Base-by-base conservation (phyloP, 2,113 vertebrate species). In the Lamprologus lemairii region DNA sequence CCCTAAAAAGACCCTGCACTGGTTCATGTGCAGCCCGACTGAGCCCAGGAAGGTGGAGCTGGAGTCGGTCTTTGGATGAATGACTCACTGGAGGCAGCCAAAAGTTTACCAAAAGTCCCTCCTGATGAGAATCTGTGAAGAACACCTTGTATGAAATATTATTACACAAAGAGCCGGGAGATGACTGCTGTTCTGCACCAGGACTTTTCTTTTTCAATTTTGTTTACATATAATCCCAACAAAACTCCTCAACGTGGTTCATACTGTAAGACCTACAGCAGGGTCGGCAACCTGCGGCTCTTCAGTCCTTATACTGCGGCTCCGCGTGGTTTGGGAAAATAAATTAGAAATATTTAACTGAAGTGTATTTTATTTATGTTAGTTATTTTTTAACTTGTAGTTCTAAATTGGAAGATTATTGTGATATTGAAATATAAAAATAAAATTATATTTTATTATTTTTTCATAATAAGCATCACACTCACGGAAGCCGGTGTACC, bases 271-370 rank as follows among this genome's bases (percentile, higher is more conserved):
- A 28, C 21, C 21, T 58, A 28, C 55, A 58, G 23, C 21, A 23
- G 21, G 4, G n/a, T 7, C 53, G 53, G 11, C 1, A 1, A 23
- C 53, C 53, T 55, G 53, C 11, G 0, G 21, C 53, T 23, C 53
- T 23, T 54, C 0, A 2, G 53, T 54, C 53, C n/a, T 3, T 23
- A 12, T 0, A 54, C 0, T 1, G 53, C 6, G n/a, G n/a, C 53
- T 7, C 53, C 4, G 1, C 2, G 6, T 23, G 53, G 10, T 54
- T 23, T 23, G n/a, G 53, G 53, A 23, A 54, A 54, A 54, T 54
- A 7, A 54, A 12, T 54, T 54, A 54, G n/a, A 23, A 54, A 0
- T 0, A 23, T 54, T 23, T 54, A 12, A 2, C 53, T 54, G 0
- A 54, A 54, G 53, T 7, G 53, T 0, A 12, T 12, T 12, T 23